phyloP scores from a whole-genome alignment of 2,113 vertebrate genomes.

The Maccullochella peelii region DNA sequence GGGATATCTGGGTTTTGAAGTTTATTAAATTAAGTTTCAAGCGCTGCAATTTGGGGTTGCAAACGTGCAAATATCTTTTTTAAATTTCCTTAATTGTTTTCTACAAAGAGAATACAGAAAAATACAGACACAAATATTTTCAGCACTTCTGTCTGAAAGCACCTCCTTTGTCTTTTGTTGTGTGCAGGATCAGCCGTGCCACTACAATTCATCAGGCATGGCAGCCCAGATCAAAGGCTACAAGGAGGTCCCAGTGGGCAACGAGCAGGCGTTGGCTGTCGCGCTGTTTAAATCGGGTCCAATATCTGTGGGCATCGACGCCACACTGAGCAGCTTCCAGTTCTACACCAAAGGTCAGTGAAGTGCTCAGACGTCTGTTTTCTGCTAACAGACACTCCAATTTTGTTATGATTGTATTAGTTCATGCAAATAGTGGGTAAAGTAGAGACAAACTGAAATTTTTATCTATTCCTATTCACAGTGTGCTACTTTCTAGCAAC shows the following conservation, averaged over 20 bases:
- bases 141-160: background rate
- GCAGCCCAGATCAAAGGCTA: conserved; percentile 88
- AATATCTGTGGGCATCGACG: conserved; percentile 92
- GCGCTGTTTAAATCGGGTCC: conserved; percentile 88
- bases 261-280: conserved; percentile 88
- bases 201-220: conserved; percentile 87
- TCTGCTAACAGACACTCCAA: too few species aligned
- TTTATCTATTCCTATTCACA: background rate
- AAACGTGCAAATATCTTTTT: background rate
- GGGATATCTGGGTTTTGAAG: too few species aligned
- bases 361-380: background rate
- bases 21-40: background rate
- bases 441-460: too few species aligned
- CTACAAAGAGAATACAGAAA: background rate
- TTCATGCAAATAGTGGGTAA: background rate
- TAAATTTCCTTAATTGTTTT: background rate
- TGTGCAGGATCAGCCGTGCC: conserved; percentile 88
- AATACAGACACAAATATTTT: background rate
- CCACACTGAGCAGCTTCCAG: conserved; percentile 89
- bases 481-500: too few species aligned
- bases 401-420: background rate
- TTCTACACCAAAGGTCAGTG: conserved; percentile 91
- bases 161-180: background rate
- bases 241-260: conserved; percentile 86
- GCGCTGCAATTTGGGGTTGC: background rate